Percentiles rank a stretch among this genome's conserved stretches.
These are phyloP conservation scores for Cygnus olor DNA, from an alignment of 2,797 vertebrate species.

Conservation along the genomic window DNA sequence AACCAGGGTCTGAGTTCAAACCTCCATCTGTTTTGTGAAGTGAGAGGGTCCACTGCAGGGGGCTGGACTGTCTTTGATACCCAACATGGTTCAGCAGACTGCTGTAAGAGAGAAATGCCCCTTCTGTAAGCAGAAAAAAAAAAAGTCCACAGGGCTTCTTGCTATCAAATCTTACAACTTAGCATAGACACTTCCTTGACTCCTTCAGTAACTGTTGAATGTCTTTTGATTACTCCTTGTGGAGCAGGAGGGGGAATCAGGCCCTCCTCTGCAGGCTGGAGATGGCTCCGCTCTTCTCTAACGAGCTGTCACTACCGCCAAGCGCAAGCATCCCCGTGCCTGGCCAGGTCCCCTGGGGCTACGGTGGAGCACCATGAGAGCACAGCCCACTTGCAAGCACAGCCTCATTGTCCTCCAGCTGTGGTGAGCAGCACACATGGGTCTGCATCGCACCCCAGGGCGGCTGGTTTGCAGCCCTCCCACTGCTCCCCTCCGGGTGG, in stretches of 20 bases:
- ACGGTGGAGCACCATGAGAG: neutral
- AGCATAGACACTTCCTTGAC: neutral
- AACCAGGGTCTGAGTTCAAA: neutral
- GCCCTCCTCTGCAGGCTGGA: neutral
- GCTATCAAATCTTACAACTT: neutral
- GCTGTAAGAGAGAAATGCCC: neutral
- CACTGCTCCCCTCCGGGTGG: rapidly evolving
- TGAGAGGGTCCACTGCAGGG: neutral
- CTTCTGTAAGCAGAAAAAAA: neutral
- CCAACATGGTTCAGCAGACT: neutral
- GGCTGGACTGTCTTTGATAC: neutral
- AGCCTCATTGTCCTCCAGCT: neutral
- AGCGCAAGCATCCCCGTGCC: neutral
- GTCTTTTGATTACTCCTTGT: neutral
- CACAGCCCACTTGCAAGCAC: no score
- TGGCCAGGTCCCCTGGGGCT: neutral
- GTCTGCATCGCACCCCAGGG: neutral
- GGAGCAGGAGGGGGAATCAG: neutral
- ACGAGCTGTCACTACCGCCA: neutral
- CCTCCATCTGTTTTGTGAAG: neutral
- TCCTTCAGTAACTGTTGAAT: neutral
- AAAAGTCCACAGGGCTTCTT: neutral
- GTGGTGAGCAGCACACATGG: neutral
- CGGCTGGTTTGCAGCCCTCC: neutral
- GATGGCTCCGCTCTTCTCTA: neutral